These are phyloP conservation scores for Aphis craccivora DNA, from an alignment of 1,140 invertebrate species.

Conservation along the genomic window DNA sequence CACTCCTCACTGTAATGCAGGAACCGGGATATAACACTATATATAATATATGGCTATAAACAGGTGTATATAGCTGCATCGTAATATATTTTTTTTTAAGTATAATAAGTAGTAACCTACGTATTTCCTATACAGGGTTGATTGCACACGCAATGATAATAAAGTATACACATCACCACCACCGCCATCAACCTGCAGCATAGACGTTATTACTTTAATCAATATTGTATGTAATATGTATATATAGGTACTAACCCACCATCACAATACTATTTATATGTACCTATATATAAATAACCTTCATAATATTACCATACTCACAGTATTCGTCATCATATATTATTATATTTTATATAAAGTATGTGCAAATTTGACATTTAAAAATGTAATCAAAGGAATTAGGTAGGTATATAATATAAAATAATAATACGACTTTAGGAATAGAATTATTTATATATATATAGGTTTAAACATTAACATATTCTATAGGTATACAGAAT, in stretches of 20 bases:
- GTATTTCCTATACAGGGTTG: neutral
- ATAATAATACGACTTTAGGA: too few relatives aligned
- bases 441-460: too few relatives aligned
- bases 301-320: neutral
- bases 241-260: too few relatives aligned
- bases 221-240: conserved; percentile 18
- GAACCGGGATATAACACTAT: neutral
- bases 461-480: too few relatives aligned
- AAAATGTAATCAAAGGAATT: too few relatives aligned
- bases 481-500: too few relatives aligned
- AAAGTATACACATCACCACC: neutral
- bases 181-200: neutral
- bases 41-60: neutral
- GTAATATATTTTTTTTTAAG: neutral
- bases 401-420: too few relatives aligned
- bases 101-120: neutral
- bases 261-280: neutral
- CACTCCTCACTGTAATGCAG: neutral
- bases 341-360: too few relatives aligned
- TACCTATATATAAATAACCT: neutral
- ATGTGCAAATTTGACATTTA: neutral
- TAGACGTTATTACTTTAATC: neutral
- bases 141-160: conserved; percentile 6
- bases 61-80: neutral
- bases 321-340: neutral